These are phyloP conservation scores for Lepidostoma basale DNA, from an alignment of 1,140 invertebrate genomes.

Conservation along the genomic window DNA sequence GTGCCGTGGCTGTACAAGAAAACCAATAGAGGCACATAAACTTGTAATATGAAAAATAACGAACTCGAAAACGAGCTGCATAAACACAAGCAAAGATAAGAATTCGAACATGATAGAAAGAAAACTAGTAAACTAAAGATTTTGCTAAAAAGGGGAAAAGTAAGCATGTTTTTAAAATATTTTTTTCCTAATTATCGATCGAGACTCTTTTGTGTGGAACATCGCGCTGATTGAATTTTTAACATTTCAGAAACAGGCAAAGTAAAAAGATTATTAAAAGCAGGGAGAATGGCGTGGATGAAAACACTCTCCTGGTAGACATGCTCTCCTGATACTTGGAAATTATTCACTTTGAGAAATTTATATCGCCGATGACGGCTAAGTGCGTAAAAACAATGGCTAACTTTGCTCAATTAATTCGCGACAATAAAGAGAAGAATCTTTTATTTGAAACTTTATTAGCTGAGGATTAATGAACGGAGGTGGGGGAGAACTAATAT, in stretches of 20 bases:
- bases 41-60: not conserved
- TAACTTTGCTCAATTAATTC: constrained; percentile 4
- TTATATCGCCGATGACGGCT: constrained; percentile 10
- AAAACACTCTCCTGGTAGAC: not conserved
- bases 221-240: too few species aligned
- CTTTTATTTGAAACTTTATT: constrained; percentile 1
- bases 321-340: not conserved
- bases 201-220: too few species aligned
- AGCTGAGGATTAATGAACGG: not conserved
- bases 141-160: too few species aligned
- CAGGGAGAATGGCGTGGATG: not conserved
- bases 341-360: constrained; percentile 5
- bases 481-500: not conserved
- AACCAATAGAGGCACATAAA: not conserved
- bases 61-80: not conserved
- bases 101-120: too few species aligned
- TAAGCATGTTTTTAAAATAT: too few species aligned
- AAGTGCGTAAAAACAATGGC: constrained; percentile 5
- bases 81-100: too few species aligned
- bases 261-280: constrained; percentile 1
- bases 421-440: not conserved
- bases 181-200: too few species aligned
- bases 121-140: too few species aligned
- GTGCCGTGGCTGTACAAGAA: not conserved
- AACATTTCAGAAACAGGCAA: too few species aligned